A percentile compares a stretch with the other conserved stretches of the same genome.
Conservation (phyloP, 64 coral and sea anemone genomes). For the Anthopleura sola region DNA sequence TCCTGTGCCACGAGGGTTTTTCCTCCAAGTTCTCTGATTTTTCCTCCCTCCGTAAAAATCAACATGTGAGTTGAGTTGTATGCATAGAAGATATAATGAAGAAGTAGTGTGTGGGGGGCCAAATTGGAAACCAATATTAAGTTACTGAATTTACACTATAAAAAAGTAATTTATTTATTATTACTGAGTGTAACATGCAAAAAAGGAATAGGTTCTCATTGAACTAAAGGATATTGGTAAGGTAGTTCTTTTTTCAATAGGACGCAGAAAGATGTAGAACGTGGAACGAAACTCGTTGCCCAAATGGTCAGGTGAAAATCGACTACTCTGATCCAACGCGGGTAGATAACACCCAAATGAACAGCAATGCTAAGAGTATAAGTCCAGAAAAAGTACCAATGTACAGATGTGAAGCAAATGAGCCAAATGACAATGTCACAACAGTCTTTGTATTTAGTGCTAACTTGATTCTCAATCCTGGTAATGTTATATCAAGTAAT, state of each 20-base stretch:
- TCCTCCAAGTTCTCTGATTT: too few relatives aligned
- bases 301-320: slow-evolving; percentile 19
- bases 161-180: too few relatives aligned
- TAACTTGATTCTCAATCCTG: slow-evolving; percentile 10
- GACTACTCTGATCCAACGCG: slow-evolving; percentile 49
- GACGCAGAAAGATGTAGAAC: not conserved
- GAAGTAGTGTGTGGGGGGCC: too few relatives aligned
- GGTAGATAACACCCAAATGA: slow-evolving; percentile 10
- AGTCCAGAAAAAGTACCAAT: slow-evolving; percentile 36
- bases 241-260: not conserved
- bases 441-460: slow-evolving; percentile 16
- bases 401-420: slow-evolving; percentile 48
- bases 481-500: slow-evolving; percentile 18
- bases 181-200: too few relatives aligned
- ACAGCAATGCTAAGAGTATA: slow-evolving; percentile 34
- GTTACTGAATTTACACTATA: too few relatives aligned
- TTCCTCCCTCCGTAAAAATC: too few relatives aligned
- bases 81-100: too few relatives aligned
- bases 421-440: not conserved
- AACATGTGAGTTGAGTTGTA: too few relatives aligned
- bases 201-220: too few relatives aligned
- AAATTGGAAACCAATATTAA: too few relatives aligned
- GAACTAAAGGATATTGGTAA: too few relatives aligned
- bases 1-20: too few relatives aligned
- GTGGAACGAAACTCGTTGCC: not conserved